Base-by-base conservation (phyloP, 2,113 vertebrate genomes). In the Xiphorhynchus elegans region DNA sequence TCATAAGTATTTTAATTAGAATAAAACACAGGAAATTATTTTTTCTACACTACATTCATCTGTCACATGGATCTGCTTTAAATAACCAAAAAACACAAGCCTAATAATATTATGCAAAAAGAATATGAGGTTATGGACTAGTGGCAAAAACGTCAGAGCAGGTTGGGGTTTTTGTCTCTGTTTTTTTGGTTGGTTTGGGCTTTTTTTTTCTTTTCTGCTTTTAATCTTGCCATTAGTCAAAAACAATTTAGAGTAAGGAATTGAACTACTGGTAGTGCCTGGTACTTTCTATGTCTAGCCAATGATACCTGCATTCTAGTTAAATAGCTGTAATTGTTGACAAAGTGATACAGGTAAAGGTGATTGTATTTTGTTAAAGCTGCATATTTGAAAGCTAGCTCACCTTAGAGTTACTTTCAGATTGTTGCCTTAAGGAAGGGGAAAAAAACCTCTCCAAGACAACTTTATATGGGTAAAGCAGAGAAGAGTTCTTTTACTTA, bases 141-240 rank as follows among this genome's bases (percentile, higher is more conserved):
- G 2, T 39, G 17, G 7, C 13, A 52, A 89, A 78, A 92, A 55
- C 10, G 23, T 63, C 20, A 78, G 11, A 77, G 6, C 59, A 11
- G 2, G 9, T 4, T 72, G 29, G 5, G 33, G 3, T 2, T 67
- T 89, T 70, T 74, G 5, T 25, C 10, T 74, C 28, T 2, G 0
- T 52, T 62, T 88, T 56, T 0, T 24, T 20, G 46, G 21, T 47
- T 47, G 44, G 47, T 49, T 24, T 46, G 44, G 17, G 42, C n/a
- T 44, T 44, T 33, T 19, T 47, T n/a, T 40, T 60, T 58, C 59
- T 66, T 33, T 19, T 13, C n/a, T 83, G 7, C 9, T n/a, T 93
- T 94, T 67, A 42, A 55, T 76, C 23, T 29, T 67, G 23, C 3
- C 81, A 58, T 66, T 77, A 62, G 18, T 63, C 44, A 68, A 60